phyloP scores from a whole-genome alignment of 2,797 vertebrate species.

The Carcharodon carcharias region DNA sequence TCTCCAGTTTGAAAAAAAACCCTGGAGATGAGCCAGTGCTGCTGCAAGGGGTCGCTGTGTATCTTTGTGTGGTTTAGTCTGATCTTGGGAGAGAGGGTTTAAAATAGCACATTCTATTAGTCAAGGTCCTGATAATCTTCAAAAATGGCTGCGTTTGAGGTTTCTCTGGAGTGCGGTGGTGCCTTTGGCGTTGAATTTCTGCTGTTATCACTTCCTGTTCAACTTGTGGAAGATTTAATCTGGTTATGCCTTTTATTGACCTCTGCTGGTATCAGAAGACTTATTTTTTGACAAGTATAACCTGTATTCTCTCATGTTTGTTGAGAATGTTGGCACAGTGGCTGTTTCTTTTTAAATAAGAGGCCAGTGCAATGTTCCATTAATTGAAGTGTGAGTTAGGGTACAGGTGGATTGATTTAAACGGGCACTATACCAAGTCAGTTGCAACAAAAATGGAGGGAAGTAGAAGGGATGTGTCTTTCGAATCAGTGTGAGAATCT shows the following conservation, averaged over 20 bases:
- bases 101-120: slow-evolving; percentile 13
- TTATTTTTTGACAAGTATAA: neutral
- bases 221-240: neutral
- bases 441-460: neutral
- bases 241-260: neutral
- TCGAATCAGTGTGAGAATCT: neutral
- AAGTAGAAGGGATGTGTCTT: neutral
- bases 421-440: neutral
- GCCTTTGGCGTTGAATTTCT: neutral
- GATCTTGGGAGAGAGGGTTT: neutral
- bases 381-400: neutral
- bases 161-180: neutral
- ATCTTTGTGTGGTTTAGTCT: neutral
- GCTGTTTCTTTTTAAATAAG: neutral
- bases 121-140: neutral
- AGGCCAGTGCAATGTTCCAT: neutral
- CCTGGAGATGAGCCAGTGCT: neutral
- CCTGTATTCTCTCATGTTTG: neutral
- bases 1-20: neutral
- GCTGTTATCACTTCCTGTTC: neutral
- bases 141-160: neutral
- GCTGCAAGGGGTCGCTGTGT: neutral
- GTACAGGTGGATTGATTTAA: neutral
- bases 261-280: neutral
- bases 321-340: too few species aligned